Evolutionary conservation across 2,113 vertebrate species (phyloP), one percentile per base, ranked within the genome.

Genomic region (Apteryx owenii): DNA sequence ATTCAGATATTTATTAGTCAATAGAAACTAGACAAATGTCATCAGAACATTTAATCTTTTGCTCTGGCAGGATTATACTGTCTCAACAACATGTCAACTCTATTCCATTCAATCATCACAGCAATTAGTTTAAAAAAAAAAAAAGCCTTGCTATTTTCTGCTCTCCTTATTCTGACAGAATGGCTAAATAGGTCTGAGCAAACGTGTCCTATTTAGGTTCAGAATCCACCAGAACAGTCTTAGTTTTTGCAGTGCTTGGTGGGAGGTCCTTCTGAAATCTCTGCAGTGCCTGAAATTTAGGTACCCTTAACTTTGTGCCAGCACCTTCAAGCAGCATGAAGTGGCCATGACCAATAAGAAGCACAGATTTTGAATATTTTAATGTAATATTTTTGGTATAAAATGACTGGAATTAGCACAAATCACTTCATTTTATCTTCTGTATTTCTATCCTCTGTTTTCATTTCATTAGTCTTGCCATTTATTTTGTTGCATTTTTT

Each of bases 401-500:
- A 82, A 82, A 54, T 12, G 23, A 22, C 11, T 12, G 17, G 16
- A 91, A 79, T 46, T 42, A 51, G 1, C 33, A 44, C 1, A 12
- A 31, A 33, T 62, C 54, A 31, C 66, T 73, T 71, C 33, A 10
- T 26, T 28, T 51, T 13, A 0, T n/a, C 17, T 38, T 15, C 9
- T 2, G 1, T 65, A 5, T 46, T 81, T 62, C 1, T 79, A 44
- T 82, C 0, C 33, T 6, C 15, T 8, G 2, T 5, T 1, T 5
- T 2, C 1, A 16, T 50, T 9, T 46, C 80, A 17, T 56, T 77
- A 54, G 23, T 25, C 31, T 69, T 73, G 10, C 4, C 2, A 8
- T 61, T 65, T 64, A 60, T 69, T 53, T 73, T 40, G 18, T 16
- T 25, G 1, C 36, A 38, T 7, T 0, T 5, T 48, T 73, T 17